These are phyloP conservation scores for Tridacna gigas DNA, from an alignment of 2,888 invertebrate genomes.

Conservation along the genomic window DNA sequence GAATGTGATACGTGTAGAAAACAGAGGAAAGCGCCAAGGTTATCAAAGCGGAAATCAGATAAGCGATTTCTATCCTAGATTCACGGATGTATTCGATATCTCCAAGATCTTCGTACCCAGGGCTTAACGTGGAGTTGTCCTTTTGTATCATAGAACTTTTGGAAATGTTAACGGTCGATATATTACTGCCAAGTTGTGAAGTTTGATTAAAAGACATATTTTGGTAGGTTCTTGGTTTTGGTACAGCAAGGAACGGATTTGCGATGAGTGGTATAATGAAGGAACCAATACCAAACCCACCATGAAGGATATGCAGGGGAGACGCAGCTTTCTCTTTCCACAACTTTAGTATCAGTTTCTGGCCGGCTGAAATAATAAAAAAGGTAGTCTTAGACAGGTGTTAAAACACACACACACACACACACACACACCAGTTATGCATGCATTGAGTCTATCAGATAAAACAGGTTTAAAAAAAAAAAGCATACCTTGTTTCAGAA, in stretches of 20 bases:
- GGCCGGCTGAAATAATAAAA: conserved; percentile 68
- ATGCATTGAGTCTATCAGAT: too few species aligned
- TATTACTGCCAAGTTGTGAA: not conserved
- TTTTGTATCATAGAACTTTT: not conserved
- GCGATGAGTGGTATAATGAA: conserved; percentile 73
- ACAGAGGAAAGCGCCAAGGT: conserved; percentile 52
- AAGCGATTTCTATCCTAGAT: conserved; percentile 70
- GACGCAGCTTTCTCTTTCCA: conserved; percentile 75
- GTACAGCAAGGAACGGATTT: conserved; percentile 70
- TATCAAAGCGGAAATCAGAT: conserved; percentile 63
- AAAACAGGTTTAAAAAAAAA: too few species aligned
- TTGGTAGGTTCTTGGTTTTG: conserved; percentile 19
- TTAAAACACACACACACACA: too few species aligned
- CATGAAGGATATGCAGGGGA: conserved; percentile 74
- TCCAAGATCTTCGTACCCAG: not conserved
- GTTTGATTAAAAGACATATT: conserved; percentile 13
- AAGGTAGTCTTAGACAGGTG: too few species aligned
- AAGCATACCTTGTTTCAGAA: too few species aligned
- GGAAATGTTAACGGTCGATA: not conserved
- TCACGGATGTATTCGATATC: conserved; percentile 35
- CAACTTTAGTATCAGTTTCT: conserved; percentile 69
- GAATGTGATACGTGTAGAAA: conserved; percentile 65
- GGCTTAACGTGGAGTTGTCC: not conserved
- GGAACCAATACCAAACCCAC: conserved; percentile 77
- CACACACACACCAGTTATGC: too few species aligned